These are phyloP conservation scores for Leucophora obtusa DNA, from an alignment of 2,888 invertebrate genomes.

Conservation along the genomic window DNA sequence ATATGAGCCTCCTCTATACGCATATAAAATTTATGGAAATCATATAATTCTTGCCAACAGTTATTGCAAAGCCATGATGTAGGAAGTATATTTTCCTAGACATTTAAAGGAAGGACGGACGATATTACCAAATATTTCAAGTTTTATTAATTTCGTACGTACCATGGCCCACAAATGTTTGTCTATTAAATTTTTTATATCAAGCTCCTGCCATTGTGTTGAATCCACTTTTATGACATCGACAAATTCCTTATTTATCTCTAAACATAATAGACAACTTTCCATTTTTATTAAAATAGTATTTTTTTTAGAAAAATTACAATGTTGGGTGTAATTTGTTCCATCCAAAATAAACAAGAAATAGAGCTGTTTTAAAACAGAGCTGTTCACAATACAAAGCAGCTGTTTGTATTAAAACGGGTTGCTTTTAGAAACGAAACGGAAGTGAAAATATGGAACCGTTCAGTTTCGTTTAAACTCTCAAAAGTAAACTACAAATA, in stretches of 20 bases:
- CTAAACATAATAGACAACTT: slow-evolving; percentile 15
- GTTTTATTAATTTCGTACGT: background rate
- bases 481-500: too few relatives aligned
- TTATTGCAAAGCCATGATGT: background rate
- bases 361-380: too few relatives aligned
- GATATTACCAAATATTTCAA: background rate
- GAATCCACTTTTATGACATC: slow-evolving; percentile 5
- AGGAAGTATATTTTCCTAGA: background rate
- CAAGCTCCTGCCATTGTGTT: background rate
- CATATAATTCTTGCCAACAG: slow-evolving; percentile 12
- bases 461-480: too few relatives aligned
- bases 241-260: background rate
- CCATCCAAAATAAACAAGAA: too few relatives aligned
- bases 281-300: background rate
- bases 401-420: too few relatives aligned
- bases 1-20: background rate
- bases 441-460: too few relatives aligned
- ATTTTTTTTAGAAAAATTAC: too few relatives aligned
- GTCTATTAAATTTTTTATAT: slow-evolving; percentile 23
- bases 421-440: too few relatives aligned
- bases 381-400: too few relatives aligned
- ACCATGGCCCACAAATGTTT: slow-evolving; percentile 35
- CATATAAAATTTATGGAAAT: slow-evolving; percentile 6
- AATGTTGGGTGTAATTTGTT: too few relatives aligned
- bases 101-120: background rate